Percentiles rank a stretch among this genome's conserved stretches.
Conservation (phyloP, 2,888 invertebrate genomes). For the Drosophila monieri region DNA sequence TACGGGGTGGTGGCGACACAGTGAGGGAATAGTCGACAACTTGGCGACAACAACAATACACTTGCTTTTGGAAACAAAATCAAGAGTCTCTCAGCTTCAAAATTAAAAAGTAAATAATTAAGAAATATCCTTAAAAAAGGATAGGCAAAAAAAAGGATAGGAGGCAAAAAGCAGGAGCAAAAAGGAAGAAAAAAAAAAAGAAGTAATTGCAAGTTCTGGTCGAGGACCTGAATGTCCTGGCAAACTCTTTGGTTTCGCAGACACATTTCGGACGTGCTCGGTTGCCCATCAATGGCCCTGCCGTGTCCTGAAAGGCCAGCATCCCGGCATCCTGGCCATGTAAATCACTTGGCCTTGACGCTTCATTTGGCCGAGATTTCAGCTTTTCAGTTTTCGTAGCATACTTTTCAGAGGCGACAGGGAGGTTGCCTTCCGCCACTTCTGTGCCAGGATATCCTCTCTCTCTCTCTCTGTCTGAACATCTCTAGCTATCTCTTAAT, state of each 20-base stretch:
- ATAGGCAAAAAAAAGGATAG: too few relatives aligned
- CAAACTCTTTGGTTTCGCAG: constrained; percentile 38
- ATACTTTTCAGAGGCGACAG: constrained; percentile 20
- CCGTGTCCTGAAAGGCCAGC: neutral
- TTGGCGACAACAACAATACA: constrained; percentile 36
- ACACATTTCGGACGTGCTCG: constrained; percentile 33
- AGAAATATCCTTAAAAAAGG: neutral
- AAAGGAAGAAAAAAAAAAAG: neutral
- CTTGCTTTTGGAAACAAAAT: constrained; percentile 1
- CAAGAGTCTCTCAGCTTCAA: constrained; percentile 14
- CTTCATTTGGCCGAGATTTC: constrained; percentile 22
- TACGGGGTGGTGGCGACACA: too few relatives aligned
- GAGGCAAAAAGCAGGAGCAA: neutral
- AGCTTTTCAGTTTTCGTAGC: constrained; percentile 19
- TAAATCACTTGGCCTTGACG: constrained; percentile 39
- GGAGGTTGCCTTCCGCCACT: neutral
- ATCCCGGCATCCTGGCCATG: constrained; percentile 11
- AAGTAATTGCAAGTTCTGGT: neutral
- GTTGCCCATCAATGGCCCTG: constrained; percentile 37
- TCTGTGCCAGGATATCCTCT: neutral
- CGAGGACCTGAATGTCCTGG: constrained; percentile 4
- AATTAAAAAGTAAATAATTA: neutral
- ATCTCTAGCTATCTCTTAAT: neutral
- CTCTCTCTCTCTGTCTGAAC: neutral
- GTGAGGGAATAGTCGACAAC: constrained; percentile 20